Evolutionary conservation across 2,888 invertebrate species (phyloP), one percentile per base, ranked within the genome.

Genomic region (Blastobasis lacticolella): DNA sequence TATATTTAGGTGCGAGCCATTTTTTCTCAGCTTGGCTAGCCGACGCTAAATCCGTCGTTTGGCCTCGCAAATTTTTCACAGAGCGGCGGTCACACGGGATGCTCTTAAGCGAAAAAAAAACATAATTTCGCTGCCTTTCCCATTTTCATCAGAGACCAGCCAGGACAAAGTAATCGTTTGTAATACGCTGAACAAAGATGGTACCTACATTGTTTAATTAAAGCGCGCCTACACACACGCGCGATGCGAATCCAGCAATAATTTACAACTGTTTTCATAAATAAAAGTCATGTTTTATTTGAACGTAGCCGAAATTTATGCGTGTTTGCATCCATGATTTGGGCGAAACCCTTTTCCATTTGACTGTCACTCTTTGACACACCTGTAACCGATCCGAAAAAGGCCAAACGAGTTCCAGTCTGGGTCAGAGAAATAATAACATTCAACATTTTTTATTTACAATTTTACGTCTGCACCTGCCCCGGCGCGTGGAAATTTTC

Each of bases 321-420:
- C 50, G 50, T 56, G 49, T 53, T 55, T 49, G 45, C 38, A 45
- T 49, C 47, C 51, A 48, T 57, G 59, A 63, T 59, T 61, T 57
- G 56, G 57, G 50, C 53, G 49, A 45, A 65, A 68, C 66, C 66
- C 62, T 71, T 68, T 64, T 67, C 67, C 61, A 60, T 57, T 55
- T 56, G 55, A 59, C 59, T 69, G 68, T 68, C 66, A 69, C 55
- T 59, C 59, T 69, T 66, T 69, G 65, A 71, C 61, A 61, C 57
- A 66, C 66, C 61, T 64, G 59, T 61, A 67, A 66, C 67, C 61
- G 69, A 67, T 64, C 58, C 54, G 51, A 61, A 63, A 49, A 63
- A 59, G 65, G 62, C 59, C 64, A 64, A 62, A 59, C 53, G 54
- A 50, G 52, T 54, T 57, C 49, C 45, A 38, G 46, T 42, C n/a